Percentiles rank a stretch among this genome's conserved stretches.
Evolutionary conservation across 2,888 invertebrate genomes (phyloP).

Genomic region (Taphrorychus bicolor): DNA sequence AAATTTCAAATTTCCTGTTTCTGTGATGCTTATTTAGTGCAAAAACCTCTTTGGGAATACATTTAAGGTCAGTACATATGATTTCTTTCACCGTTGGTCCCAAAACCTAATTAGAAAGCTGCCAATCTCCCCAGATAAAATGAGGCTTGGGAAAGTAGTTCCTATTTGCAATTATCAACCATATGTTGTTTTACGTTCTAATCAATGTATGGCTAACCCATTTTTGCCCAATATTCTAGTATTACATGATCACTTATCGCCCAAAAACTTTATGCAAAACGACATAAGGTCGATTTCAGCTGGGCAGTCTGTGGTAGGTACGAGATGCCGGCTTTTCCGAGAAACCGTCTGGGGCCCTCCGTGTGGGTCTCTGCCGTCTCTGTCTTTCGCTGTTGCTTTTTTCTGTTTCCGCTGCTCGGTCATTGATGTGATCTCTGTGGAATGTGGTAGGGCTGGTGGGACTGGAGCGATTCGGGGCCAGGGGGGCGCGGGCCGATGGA

Average conservation of each 20-base stretch:
- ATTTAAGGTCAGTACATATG: constrained; percentile 34
- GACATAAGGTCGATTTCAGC: constrained; percentile 21
- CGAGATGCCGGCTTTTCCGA: constrained; percentile 41
- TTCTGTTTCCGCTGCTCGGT: constrained; percentile 59
- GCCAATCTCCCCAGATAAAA: constrained; percentile 4
- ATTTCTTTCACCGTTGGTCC: neutral
- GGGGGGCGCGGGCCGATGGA: constrained; percentile 55
- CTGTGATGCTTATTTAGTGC: constrained; percentile 26
- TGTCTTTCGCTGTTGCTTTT: constrained; percentile 49
- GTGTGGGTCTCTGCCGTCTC: constrained; percentile 47
- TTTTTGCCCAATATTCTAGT: no score
- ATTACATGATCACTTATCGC: no score
- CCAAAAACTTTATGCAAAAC: neutral
- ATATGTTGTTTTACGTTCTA: no score
- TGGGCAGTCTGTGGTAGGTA: constrained; percentile 37
- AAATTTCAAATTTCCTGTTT: constrained; percentile 26
- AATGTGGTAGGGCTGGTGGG: constrained; percentile 60
- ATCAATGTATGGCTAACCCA: no score
- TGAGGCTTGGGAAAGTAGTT: constrained; percentile 8
- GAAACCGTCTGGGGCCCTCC: constrained; percentile 51
- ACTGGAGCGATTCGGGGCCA: constrained; percentile 33
- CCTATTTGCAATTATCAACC: constrained; percentile 26
- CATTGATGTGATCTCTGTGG: constrained; percentile 62
- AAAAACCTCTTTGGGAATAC: constrained; percentile 10
- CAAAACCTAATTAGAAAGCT: neutral